Evolutionary conservation across 1,140 invertebrate species (phyloP), one percentile per base, ranked within the genome.

Genomic region (Sogatella furcifera): DNA sequence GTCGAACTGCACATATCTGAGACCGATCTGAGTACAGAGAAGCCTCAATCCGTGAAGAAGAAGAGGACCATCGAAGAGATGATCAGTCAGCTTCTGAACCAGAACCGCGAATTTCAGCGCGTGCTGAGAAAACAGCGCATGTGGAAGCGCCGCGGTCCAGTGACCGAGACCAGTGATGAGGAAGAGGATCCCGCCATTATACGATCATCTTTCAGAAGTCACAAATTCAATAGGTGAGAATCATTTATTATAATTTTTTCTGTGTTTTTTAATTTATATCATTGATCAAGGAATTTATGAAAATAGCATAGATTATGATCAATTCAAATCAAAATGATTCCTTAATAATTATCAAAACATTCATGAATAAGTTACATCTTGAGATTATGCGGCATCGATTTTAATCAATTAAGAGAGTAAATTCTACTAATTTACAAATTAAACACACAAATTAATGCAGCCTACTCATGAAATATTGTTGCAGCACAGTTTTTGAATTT

Each of bases 61-160:
- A 69, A 68, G 60, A 77, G 82, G 73, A 85, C 81, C 1, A 74
- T 89, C 34, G 86, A 89, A 66, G 81, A 88, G 68, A 90, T 93
- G 31, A 88, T 92, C 21, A 83, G 87, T 14, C 86, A 91, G 69
- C 76, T 92, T 17, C 74, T 92, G 1, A 86, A 90, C 80, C 85
- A 91, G 67, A 91, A 88, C 68, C 80, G 86, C 65, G 88, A 91
- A 65, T 90, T 92, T 61, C 86, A 91, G 63, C 83, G 85, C 59
- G 78, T 90, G 19, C 72, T 90, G 13, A 87, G 84, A 56, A 85
- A 83, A 68, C 86, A 84, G 68, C 73, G 78, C 74, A 71, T 83
- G 73, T 66, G 81, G 69, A 74, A 78, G 52, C 73, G 81, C 53
- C 78, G 82, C 63, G 77, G 81, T 59, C 74, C 78, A 70, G 70